phyloP scores from a whole-genome alignment of 1,140 invertebrate genomes.

The Lasaia peninsularis region DNA sequence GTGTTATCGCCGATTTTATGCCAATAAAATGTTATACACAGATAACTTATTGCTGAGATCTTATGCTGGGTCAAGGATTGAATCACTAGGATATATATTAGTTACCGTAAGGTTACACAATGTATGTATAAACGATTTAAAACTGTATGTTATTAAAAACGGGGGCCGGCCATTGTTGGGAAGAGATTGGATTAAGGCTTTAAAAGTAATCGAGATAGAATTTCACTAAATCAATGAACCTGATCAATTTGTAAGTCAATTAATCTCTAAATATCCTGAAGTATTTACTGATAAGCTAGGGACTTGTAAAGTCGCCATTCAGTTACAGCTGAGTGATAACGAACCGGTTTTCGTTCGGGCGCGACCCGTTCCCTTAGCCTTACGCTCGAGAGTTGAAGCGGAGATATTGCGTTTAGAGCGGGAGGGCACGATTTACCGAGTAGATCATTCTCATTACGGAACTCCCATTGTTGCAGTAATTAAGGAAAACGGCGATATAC shows the following conservation, averaged over 20 bases:
- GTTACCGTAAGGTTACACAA: slow-evolving; percentile 21
- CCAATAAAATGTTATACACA: neutral
- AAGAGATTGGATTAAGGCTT: slow-evolving; percentile 32
- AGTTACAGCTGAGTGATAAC: slow-evolving; percentile 28
- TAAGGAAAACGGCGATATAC: slow-evolving; percentile 30
- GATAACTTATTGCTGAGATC: slow-evolving; percentile 29
- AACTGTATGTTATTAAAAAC: slow-evolving; percentile 34
- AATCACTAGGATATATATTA: slow-evolving; percentile 27
- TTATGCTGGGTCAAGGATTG: slow-evolving; percentile 27
- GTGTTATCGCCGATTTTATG: slow-evolving; percentile 7
- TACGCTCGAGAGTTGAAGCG: slow-evolving; percentile 48
- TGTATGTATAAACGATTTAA: slow-evolving; percentile 16
- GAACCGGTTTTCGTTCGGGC: slow-evolving; percentile 38
- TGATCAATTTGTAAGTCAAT: slow-evolving; percentile 24
- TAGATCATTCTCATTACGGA: slow-evolving; percentile 34
- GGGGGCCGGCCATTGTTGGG: slow-evolving; percentile 31
- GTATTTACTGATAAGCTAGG: slow-evolving; percentile 34
- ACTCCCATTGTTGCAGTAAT: slow-evolving; percentile 35
- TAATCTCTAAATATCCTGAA: slow-evolving; percentile 29
- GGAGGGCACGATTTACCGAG: slow-evolving; percentile 34
- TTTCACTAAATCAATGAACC: no score
- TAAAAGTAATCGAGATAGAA: slow-evolving; percentile 26
- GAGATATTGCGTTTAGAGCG: slow-evolving; percentile 52
- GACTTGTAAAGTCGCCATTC: slow-evolving; percentile 29
- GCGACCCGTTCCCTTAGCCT: slow-evolving; percentile 44